These are phyloP conservation scores for Eufriesea mexicana DNA, from an alignment of 1,140 invertebrate genomes.

Conservation along the genomic window DNA sequence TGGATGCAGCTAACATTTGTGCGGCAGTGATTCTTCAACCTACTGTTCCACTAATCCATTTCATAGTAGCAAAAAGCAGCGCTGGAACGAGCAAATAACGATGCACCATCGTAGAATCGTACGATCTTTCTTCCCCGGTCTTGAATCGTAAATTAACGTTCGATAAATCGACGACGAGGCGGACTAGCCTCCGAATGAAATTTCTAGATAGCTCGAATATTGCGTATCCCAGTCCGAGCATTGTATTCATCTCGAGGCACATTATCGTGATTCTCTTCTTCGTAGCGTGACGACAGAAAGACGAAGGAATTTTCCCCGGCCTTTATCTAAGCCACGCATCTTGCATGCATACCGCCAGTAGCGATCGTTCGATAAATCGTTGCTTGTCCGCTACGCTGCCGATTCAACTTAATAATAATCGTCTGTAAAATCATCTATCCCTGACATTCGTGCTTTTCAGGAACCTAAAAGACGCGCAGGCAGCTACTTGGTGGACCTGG, in stretches of 20 bases:
- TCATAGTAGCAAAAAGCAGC: not conserved
- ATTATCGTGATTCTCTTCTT: constrained; percentile 23
- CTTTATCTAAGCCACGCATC: constrained; percentile 22
- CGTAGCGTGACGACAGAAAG: constrained; percentile 32
- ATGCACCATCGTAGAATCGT: not conserved
- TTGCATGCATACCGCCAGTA: constrained; percentile 35
- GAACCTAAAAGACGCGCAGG: constrained; percentile 85
- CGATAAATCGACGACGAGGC: not conserved
- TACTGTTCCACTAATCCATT: constrained; percentile 9
- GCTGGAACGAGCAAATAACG: not conserved
- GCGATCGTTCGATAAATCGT: constrained; percentile 47
- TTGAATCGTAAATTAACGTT: not conserved
- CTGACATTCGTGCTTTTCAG: constrained; percentile 71
- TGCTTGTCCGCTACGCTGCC: not conserved
- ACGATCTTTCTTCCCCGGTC: not conserved
- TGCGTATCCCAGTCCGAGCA: not conserved
- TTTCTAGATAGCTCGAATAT: constrained; percentile 4
- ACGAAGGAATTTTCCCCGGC: constrained; percentile 29
- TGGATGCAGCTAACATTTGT: not conserved
- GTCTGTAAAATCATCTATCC: not conserved
- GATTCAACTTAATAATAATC: constrained; percentile 38
- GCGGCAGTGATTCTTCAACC: not conserved
- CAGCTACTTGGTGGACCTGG: constrained; percentile 87
- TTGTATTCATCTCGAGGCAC: constrained; percentile 5
- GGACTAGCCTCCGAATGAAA: not conserved